A percentile compares a stretch with the other conserved stretches of the same genome.
Conservation (phyloP, 1,140 invertebrate genomes). For the Mycetomoellerius zeteki region DNA sequence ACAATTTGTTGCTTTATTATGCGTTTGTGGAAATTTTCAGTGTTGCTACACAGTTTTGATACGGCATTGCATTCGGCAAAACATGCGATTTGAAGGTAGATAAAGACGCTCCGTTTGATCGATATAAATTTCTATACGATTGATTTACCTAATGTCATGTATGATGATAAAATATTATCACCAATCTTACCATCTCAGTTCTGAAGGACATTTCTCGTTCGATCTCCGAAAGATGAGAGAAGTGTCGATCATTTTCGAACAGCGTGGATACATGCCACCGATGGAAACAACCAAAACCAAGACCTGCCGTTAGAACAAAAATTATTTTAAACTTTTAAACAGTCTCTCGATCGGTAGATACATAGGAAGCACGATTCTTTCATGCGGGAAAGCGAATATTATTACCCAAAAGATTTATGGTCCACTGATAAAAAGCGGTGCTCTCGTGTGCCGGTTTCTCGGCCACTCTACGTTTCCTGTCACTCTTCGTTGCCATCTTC, state of each 20-base stretch:
- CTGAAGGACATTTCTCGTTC: constrained; percentile 94
- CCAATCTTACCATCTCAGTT: constrained; percentile 91
- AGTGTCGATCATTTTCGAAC: constrained; percentile 94
- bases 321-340: constrained; percentile 42
- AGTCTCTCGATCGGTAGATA: background rate
- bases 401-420: constrained; percentile 66
- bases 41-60: background rate
- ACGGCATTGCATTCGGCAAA: background rate
- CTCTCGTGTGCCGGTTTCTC: constrained; percentile 51
- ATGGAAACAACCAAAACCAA: constrained; percentile 85
- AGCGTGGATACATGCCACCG: constrained; percentile 90
- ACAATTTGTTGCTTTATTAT: background rate
- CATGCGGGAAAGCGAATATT: background rate
- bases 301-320: constrained; percentile 73
- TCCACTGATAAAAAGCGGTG: constrained; percentile 52
- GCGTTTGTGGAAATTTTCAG: background rate
- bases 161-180: constrained; percentile 23
- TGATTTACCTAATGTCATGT: background rate
- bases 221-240: constrained; percentile 93
- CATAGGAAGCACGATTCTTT: background rate
- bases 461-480: constrained; percentile 42
- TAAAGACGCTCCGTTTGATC: constrained; percentile 2
- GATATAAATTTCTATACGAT: constrained; percentile 8
- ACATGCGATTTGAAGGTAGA: constrained; percentile 1
- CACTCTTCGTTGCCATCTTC: constrained; percentile 69